Conservation (phyloP, 2,888 invertebrate species). For the Ectobius pallidus region DNA sequence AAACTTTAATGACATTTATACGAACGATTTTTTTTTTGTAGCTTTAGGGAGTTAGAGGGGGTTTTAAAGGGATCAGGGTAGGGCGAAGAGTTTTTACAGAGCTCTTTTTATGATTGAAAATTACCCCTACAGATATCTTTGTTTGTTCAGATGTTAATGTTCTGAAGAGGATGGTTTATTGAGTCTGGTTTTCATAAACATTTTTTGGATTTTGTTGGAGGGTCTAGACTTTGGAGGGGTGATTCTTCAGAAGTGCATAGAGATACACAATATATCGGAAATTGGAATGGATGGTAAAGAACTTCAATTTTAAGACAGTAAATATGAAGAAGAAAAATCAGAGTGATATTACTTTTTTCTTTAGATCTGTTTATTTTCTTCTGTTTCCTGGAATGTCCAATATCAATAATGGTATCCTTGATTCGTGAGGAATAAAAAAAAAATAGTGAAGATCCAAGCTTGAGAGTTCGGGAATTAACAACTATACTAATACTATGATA, state of each 20-base stretch:
- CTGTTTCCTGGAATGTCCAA: no score
- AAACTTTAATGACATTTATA: constrained; percentile 28
- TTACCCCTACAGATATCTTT: constrained; percentile 29
- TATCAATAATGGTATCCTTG: no score
- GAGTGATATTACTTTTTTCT: no score
- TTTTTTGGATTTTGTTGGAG: not conserved
- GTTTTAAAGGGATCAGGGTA: not conserved
- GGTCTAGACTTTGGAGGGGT: constrained; percentile 8
- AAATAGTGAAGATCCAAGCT: no score
- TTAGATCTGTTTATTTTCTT: no score
- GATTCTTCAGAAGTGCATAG: not conserved
- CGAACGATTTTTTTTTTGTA: not conserved
- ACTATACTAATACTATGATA: no score
- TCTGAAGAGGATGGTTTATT: not conserved
- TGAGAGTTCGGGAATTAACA: no score
- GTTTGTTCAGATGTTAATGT: constrained; percentile 33
- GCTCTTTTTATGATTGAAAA: constrained; percentile 29
- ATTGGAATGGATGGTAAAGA: not conserved
- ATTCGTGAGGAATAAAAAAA: no score
- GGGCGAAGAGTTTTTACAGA: not conserved
- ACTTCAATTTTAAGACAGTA: no score
- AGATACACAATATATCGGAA: not conserved
- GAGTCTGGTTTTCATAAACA: not conserved
- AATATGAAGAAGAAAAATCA: no score
- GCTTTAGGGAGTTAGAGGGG: not conserved